phyloP scores from a whole-genome alignment of 2,113 vertebrate species.

The zebrafish (Danio rerio) region DNA sequence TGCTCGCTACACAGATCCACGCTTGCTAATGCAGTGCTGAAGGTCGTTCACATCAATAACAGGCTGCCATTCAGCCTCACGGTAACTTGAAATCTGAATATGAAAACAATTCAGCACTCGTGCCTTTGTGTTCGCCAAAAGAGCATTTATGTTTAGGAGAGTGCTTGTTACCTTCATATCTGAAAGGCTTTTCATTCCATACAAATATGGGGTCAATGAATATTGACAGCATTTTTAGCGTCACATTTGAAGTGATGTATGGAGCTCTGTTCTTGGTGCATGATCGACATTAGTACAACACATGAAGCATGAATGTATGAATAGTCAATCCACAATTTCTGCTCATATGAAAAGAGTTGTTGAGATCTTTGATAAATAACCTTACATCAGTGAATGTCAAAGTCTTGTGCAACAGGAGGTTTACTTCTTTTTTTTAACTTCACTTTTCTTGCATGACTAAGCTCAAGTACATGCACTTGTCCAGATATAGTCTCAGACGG shows the following conservation, averaged over 20 bases:
- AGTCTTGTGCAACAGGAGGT: neutral
- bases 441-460: neutral
- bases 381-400: neutral
- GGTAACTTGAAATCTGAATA: conserved; percentile 43
- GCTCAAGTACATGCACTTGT: neutral
- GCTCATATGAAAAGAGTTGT: neutral
- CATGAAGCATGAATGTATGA: neutral
- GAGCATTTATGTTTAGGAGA: conserved; percentile 2
- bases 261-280: neutral
- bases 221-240: conserved; percentile 15
- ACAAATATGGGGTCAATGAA: conserved; percentile 35
- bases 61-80: conserved; percentile 29
- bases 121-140: conserved; percentile 1
- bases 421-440: neutral
- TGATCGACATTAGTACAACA: neutral
- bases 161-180: conserved; percentile 11
- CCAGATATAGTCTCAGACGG: neutral
- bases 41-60: conserved; percentile 59
- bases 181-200: conserved; percentile 22
- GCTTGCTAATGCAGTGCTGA: conserved; percentile 47
- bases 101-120: conserved; percentile 26
- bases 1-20: conserved; percentile 41
- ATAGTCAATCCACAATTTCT: neutral
- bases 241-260: conserved; percentile 22
- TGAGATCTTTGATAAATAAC: neutral